These are phyloP conservation scores for Caenorhabditis drosophilae DNA, from an alignment of 2,888 invertebrate species.

Conservation along the genomic window DNA sequence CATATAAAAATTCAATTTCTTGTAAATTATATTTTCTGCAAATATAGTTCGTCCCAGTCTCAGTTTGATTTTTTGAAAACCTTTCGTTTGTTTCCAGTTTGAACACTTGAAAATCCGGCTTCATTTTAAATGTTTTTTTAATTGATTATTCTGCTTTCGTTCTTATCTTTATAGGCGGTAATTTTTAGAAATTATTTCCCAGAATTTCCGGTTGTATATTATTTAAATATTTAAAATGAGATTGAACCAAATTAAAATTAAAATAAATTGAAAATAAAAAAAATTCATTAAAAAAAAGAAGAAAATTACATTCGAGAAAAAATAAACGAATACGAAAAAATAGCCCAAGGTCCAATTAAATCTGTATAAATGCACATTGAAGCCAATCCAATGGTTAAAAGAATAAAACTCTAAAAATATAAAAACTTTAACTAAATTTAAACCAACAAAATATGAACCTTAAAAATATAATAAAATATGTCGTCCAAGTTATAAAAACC, in stretches of 20 bases:
- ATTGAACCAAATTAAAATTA: not conserved
- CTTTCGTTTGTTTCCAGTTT: too few species aligned
- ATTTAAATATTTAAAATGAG: not conserved
- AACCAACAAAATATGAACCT: not conserved
- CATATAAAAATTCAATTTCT: not conserved
- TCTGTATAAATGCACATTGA: slow-evolving; percentile 34
- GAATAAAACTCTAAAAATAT: too few species aligned
- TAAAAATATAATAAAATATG: not conserved
- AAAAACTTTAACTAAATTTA: not conserved
- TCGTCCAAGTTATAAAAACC: not conserved
- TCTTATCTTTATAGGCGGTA: not conserved
- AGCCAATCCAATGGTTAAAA: slow-evolving; percentile 13
- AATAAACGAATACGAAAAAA: slow-evolving; percentile 28
- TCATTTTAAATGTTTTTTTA: too few species aligned
- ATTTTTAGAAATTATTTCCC: not conserved
- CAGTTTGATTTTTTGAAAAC: not conserved
- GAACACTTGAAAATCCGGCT: too few species aligned
- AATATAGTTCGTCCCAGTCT: not conserved
- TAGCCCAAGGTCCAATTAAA: slow-evolving; percentile 21
- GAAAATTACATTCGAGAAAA: not conserved
- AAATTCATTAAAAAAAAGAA: not conserved
- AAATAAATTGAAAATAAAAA: not conserved
- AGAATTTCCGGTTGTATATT: not conserved
- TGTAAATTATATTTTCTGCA: not conserved
- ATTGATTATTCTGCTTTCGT: too few species aligned